These are phyloP conservation scores for Ophioninae sp. DNA, from an alignment of 2,888 invertebrate genomes.

Conservation along the genomic window DNA sequence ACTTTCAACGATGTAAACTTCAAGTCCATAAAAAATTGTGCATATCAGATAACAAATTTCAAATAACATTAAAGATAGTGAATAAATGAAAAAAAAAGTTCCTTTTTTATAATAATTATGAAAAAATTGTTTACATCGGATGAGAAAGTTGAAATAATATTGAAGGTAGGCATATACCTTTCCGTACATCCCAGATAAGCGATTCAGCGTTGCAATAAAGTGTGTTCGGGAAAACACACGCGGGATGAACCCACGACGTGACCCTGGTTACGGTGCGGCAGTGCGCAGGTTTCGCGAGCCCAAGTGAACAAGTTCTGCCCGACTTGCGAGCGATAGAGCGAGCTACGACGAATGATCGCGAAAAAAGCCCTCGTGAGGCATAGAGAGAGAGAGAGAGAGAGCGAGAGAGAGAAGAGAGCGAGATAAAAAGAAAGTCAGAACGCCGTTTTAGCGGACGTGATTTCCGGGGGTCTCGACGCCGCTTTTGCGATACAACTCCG, in stretches of 20 bases:
- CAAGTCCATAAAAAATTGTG: too few species aligned
- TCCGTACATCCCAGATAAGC: slow-evolving; percentile 34
- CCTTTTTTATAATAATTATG: not conserved
- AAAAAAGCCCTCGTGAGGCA: slow-evolving; percentile 23
- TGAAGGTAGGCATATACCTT: not conserved
- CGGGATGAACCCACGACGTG: slow-evolving; percentile 43
- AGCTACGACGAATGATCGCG: slow-evolving; percentile 39
- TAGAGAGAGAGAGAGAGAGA: not conserved
- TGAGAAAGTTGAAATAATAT: not conserved
- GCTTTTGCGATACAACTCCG: slow-evolving; percentile 14
- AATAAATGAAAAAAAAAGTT: not conserved
- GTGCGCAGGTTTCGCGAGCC: slow-evolving; percentile 18
- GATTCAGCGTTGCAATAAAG: slow-evolving; percentile 24
- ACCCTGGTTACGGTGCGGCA: slow-evolving; percentile 26
- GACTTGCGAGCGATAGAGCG: slow-evolving; percentile 29
- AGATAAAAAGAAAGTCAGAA: slow-evolving; percentile 1
- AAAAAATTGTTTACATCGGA: not conserved
- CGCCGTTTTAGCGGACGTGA: slow-evolving; percentile 36
- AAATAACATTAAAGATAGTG: not conserved
- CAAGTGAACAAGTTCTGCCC: slow-evolving; percentile 40
- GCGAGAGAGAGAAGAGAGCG: not conserved
- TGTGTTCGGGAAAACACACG: slow-evolving; percentile 25
- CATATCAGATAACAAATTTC: too few species aligned
- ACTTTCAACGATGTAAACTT: too few species aligned
- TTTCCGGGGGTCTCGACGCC: slow-evolving; percentile 45